Percentiles rank a stretch among this genome's conserved stretches.
These are phyloP conservation scores for Myotis findleyi DNA, from an alignment of 2,797 vertebrate genomes.

Conservation along the genomic window DNA sequence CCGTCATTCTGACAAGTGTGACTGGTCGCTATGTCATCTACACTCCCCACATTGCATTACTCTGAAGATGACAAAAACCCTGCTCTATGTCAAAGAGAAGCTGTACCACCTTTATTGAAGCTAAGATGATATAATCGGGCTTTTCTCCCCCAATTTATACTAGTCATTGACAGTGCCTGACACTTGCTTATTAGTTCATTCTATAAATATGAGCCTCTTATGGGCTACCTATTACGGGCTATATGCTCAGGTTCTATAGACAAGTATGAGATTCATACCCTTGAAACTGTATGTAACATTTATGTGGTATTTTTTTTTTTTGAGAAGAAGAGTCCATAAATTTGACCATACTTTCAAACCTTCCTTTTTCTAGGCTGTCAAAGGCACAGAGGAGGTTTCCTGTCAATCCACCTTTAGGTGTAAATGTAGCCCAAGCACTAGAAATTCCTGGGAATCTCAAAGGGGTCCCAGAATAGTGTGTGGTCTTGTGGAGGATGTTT, in stretches of 20 bases:
- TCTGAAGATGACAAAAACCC: not conserved
- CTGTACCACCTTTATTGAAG: not conserved
- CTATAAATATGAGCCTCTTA: not conserved
- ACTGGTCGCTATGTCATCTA: not conserved
- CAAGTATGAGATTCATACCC: not conserved
- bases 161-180: not conserved
- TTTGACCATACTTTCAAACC: slow-evolving; percentile 17
- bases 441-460: not conserved
- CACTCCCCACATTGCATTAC: not conserved
- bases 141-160: not conserved
- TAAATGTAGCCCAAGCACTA: not conserved
- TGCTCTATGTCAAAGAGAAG: not conserved
- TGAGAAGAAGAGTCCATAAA: not conserved
- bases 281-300: not conserved
- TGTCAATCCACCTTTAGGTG: not conserved
- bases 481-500: not conserved
- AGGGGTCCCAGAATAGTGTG: not conserved
- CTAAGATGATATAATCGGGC: not conserved
- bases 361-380: not conserved
- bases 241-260: not conserved
- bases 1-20: not conserved
- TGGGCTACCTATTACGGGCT: not conserved
- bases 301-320: not conserved
- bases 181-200: not conserved
- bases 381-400: not conserved